Conservation (phyloP, 1,140 invertebrate genomes). For the Atta colombica region DNA sequence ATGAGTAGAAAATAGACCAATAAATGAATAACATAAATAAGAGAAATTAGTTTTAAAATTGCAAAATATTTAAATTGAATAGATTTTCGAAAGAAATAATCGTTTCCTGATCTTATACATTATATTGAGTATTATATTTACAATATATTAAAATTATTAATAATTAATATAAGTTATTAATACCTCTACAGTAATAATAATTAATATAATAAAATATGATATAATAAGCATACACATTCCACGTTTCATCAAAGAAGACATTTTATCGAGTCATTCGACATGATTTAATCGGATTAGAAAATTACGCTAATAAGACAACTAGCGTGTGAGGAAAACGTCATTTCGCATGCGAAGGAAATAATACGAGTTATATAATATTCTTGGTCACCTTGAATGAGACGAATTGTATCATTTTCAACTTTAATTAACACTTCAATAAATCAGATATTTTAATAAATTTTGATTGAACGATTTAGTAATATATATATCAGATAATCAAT, state of each 20-base stretch:
- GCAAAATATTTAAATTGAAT: neutral
- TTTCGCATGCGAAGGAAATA: conserved; percentile 47
- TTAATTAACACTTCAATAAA: conserved; percentile 2
- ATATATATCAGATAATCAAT: neutral
- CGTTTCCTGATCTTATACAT: neutral
- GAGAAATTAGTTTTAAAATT: neutral
- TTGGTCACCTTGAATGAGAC: conserved; percentile 21
- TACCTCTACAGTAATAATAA: neutral
- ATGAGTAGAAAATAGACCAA: no score
- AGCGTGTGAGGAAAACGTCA: conserved; percentile 41
- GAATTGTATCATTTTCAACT: conserved; percentile 21
- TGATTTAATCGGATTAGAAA: conserved; percentile 52
- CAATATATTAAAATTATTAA: neutral
- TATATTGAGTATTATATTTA: neutral
- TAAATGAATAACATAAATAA: no score
- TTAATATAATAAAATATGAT: neutral
- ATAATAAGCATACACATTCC: neutral
- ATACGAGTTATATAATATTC: conserved; percentile 54
- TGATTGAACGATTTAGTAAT: neutral
- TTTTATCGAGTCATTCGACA: conserved; percentile 41
- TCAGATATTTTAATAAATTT: neutral
- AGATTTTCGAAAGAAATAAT: neutral
- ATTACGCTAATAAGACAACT: conserved; percentile 65
- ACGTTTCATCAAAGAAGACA: conserved; percentile 16
- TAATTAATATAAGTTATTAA: neutral